phyloP scores from a whole-genome alignment of 2,888 invertebrate genomes.

The Apamea epomidion region DNA sequence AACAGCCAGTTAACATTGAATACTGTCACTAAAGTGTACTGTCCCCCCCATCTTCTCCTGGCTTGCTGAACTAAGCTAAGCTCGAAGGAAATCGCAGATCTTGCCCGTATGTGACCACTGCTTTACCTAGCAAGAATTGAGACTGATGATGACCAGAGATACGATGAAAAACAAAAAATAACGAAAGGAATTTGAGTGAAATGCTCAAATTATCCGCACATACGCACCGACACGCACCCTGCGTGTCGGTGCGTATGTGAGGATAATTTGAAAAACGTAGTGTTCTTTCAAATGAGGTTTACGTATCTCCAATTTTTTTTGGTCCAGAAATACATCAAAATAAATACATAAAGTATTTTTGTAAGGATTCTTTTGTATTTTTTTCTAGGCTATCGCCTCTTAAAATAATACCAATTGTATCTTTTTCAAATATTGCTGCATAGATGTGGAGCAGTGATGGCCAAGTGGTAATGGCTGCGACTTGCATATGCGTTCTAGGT shows the following conservation, averaged over 20 bases:
- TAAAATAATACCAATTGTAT: not conserved
- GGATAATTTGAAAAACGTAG: constrained; percentile 19
- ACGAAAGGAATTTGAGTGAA: constrained; percentile 17
- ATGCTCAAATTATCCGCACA: not conserved
- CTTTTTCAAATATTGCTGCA: not conserved
- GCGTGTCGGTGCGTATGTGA: not conserved
- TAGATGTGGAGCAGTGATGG: not conserved
- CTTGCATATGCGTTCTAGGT: too few relatives aligned
- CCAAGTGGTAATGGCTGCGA: too few relatives aligned
- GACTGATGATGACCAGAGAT: constrained; percentile 11
- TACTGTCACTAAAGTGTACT: too few relatives aligned
- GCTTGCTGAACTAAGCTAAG: not conserved
- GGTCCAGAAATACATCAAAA: constrained; percentile 3
- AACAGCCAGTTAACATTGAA: too few relatives aligned
- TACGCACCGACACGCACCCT: too few relatives aligned
- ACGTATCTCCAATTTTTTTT: not conserved
- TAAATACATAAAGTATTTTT: constrained; percentile 17
- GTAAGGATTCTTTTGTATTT: constrained; percentile 9
- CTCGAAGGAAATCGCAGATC: not conserved
- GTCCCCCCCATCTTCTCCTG: too few relatives aligned
- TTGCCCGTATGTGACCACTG: not conserved
- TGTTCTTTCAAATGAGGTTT: constrained; percentile 5
- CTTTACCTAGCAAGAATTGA: constrained; percentile 22
- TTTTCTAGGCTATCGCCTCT: not conserved
- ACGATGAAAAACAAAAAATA: constrained; percentile 9